Percentiles rank a stretch among this genome's conserved stretches.
Conservation (phyloP, 30 jellyfish, hydroid and myxozoan species). For the Hydractinia echinata region DNA sequence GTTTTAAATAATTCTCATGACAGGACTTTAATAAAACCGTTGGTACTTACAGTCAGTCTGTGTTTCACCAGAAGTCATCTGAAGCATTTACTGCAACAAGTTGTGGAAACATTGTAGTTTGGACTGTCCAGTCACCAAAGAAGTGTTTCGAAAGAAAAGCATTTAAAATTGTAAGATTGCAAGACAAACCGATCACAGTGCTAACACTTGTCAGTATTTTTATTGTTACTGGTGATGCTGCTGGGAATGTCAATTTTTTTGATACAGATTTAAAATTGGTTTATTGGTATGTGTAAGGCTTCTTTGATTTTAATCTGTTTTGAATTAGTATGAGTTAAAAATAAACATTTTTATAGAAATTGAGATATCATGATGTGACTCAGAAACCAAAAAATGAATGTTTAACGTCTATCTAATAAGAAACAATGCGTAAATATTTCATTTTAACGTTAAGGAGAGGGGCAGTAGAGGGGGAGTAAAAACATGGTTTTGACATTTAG, state of each 20-base stretch:
- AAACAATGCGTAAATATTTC: no score
- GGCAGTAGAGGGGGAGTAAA: no score
- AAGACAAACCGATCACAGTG: conserved; percentile 73
- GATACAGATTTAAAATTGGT: conserved; percentile 58
- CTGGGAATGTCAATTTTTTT: conserved; percentile 73
- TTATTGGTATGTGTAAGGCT: conserved; percentile 55
- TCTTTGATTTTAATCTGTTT: background rate
- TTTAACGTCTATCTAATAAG: no score
- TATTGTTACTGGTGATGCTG: conserved; percentile 80
- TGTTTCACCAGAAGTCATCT: conserved; percentile 54
- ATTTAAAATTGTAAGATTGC: conserved; percentile 72
- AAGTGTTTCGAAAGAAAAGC: conserved; percentile 63
- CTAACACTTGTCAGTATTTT: conserved; percentile 48
- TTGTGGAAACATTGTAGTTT: conserved; percentile 89
- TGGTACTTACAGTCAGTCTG: conserved; percentile 80
- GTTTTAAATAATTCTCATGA: no score
- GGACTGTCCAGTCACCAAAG: conserved; percentile 53
- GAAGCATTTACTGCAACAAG: conserved; percentile 86
- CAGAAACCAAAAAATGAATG: no score
- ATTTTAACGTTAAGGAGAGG: no score
- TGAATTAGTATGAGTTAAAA: no score
- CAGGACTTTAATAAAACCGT: conserved; percentile 90
- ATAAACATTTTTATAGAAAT: no score
- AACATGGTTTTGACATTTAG: no score
- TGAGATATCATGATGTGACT: no score